Conservation (phyloP, 1,140 invertebrate genomes). For the Drosophila hydei region DNA sequence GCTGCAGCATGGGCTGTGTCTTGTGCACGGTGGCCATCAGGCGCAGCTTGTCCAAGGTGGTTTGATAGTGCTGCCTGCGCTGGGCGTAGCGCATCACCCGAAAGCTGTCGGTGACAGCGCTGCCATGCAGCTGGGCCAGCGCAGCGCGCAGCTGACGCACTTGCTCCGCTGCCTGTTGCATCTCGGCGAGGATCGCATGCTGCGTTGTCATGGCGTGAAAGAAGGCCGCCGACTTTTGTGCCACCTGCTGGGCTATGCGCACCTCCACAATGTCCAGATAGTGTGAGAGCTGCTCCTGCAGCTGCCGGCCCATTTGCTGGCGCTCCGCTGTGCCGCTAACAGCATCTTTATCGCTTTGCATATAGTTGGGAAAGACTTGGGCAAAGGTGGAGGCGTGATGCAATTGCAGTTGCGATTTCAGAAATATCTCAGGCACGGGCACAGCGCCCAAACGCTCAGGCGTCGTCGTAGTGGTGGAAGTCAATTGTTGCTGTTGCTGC, state of each 20-base stretch:
- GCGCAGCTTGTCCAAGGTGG: slow-evolving; percentile 91
- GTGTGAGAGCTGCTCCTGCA: slow-evolving; percentile 92
- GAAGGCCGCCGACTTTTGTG: slow-evolving; percentile 97
- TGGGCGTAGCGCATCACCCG: slow-evolving; percentile 89
- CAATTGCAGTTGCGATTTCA: slow-evolving; percentile 92
- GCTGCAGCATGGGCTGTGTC: slow-evolving; percentile 98
- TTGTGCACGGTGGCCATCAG: slow-evolving; percentile 98
- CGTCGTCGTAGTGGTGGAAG: slow-evolving; percentile 86
- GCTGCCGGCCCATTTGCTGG: slow-evolving; percentile 83
- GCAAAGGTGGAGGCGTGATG: slow-evolving; percentile 93
- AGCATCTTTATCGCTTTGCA: slow-evolving; percentile 80
- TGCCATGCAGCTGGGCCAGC: slow-evolving; percentile 90
- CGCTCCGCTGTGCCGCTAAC: slow-evolving; percentile 49
- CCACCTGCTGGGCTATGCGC: slow-evolving; percentile 96
- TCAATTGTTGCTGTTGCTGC: slow-evolving; percentile 30
- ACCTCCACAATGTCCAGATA: slow-evolving; percentile 98
- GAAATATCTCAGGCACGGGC: slow-evolving; percentile 95
- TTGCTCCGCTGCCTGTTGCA: slow-evolving; percentile 91
- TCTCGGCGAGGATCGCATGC: slow-evolving; percentile 95
- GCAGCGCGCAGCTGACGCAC: slow-evolving; percentile 90
- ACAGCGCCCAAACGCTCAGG: slow-evolving; percentile 86
- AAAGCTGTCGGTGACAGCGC: slow-evolving; percentile 91
- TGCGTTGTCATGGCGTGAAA: slow-evolving; percentile 99
- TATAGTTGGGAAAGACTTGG: slow-evolving; percentile 90
- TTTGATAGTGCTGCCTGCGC: slow-evolving; percentile 87